phyloP scores from a whole-genome alignment of 1,140 invertebrate species.

The Zaprionus tsacasi region DNA sequence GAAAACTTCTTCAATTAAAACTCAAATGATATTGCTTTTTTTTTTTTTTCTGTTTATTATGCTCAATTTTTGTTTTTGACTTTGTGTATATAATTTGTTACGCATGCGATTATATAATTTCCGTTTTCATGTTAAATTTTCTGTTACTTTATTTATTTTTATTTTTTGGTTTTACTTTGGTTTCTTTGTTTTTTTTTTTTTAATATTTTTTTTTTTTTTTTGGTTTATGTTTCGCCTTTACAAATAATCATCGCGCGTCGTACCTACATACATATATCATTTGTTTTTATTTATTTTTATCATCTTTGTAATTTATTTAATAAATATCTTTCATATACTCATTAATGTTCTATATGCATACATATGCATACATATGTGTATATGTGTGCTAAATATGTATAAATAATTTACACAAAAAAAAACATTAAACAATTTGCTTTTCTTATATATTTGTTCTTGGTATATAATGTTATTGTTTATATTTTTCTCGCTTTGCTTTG shows the following conservation, averaged over 20 bases:
- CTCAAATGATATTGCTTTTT: background rate
- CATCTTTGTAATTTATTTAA: slow-evolving; percentile 73
- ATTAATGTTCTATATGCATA: slow-evolving; percentile 60
- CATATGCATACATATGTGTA: slow-evolving; percentile 27
- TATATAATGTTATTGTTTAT: slow-evolving; percentile 17
- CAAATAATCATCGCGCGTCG: slow-evolving; percentile 62
- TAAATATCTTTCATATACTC: slow-evolving; percentile 68
- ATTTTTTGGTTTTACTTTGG: slow-evolving; percentile 38
- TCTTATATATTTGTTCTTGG: slow-evolving; percentile 37
- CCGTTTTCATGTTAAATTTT: slow-evolving; percentile 17
- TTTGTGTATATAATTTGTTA: slow-evolving; percentile 67
- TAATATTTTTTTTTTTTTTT: slow-evolving; percentile 22
- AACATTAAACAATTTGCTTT: slow-evolving; percentile 49
- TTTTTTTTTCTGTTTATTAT: slow-evolving; percentile 69
- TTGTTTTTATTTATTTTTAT: slow-evolving; percentile 6
- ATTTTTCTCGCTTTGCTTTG: slow-evolving; percentile 16
- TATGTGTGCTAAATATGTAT: slow-evolving; percentile 51
- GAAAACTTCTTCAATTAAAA: background rate
- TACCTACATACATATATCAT: slow-evolving; percentile 53
- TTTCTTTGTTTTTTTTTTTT: slow-evolving; percentile 19
- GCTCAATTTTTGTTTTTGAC: slow-evolving; percentile 68
- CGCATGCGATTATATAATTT: slow-evolving; percentile 75
- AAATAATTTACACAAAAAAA: slow-evolving; percentile 77
- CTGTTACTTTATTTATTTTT: slow-evolving; percentile 7
- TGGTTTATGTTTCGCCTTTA: slow-evolving; percentile 61